Evolutionary conservation across 2,113 vertebrate genomes (phyloP).

Genomic region (Tetraodon nigroviridis): DNA sequence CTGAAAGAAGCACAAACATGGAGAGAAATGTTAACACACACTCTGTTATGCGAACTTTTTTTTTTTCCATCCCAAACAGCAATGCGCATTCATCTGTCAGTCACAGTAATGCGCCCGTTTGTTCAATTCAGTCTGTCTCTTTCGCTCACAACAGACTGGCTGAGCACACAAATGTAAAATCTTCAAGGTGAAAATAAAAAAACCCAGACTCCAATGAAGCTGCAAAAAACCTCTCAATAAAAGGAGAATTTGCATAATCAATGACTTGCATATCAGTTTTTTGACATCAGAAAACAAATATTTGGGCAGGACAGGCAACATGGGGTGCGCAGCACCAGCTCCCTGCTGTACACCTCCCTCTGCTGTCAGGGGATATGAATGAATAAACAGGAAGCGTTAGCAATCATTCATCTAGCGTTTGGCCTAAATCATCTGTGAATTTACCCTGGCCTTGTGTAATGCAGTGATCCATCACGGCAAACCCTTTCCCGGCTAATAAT

Average conservation of each 20-base stretch:
- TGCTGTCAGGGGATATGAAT: not conserved
- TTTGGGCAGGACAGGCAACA: too few species aligned
- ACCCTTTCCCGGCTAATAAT: conserved; percentile 42
- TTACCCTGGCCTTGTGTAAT: conserved; percentile 37
- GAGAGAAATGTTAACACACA: conserved; percentile 39
- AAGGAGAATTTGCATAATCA: conserved; percentile 3
- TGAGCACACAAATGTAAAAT: conserved; percentile 10
- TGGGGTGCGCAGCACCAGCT: too few species aligned
- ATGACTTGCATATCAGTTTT: conserved; percentile 16
- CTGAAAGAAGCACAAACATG: conserved; percentile 24
- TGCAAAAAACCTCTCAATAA: conserved; percentile 22
- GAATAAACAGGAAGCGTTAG: not conserved
- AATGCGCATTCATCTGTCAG: conserved; percentile 52
- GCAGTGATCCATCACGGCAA: conserved; percentile 41
- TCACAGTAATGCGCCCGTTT: conserved; percentile 51
- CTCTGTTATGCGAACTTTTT: conserved; percentile 29
- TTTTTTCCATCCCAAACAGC: conserved; percentile 29
- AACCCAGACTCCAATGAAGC: conserved; percentile 1
- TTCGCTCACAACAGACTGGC: conserved; percentile 42
- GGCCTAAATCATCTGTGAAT: conserved; percentile 31
- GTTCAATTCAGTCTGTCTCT: conserved; percentile 50
- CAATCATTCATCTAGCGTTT: conserved; percentile 10
- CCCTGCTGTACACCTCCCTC: conserved; percentile 1
- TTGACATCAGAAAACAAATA: not conserved
- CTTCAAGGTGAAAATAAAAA: conserved; percentile 31